Conservation (phyloP, 2,797 vertebrate genomes). For the Fistularia tabacaria region DNA sequence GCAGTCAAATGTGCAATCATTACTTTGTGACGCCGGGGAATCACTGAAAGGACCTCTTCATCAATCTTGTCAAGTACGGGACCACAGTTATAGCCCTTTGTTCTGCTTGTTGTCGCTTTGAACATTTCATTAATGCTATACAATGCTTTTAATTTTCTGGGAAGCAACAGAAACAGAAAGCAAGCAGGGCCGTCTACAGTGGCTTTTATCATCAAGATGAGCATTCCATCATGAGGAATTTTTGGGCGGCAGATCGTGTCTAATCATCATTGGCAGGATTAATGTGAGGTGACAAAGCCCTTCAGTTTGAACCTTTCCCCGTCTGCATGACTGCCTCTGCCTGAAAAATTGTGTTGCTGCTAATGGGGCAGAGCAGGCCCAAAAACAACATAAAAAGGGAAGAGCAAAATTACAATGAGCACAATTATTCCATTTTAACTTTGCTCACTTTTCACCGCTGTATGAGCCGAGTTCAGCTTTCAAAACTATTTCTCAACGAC, state of each 20-base stretch:
- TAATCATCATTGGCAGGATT: conserved; percentile 71
- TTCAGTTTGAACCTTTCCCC: conserved; percentile 70
- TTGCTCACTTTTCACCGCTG: not conserved
- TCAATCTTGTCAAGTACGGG: conserved; percentile 17
- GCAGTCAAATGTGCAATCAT: conserved; percentile 25
- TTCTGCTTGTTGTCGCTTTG: conserved; percentile 13
- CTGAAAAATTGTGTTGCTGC: conserved; percentile 71
- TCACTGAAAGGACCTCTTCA: conserved; percentile 18
- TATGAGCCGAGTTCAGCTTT: not conserved
- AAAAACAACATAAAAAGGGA: conserved; percentile 45
- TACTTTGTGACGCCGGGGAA: conserved; percentile 23
- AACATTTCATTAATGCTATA: conserved; percentile 22
- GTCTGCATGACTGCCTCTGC: conserved; percentile 73
- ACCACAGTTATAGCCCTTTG: conserved; percentile 16
- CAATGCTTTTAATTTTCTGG: conserved; percentile 4
- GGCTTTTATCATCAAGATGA: conserved; percentile 46
- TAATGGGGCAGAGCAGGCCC: conserved; percentile 74
- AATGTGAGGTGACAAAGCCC: conserved; percentile 83
- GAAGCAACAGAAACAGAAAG: conserved; percentile 16
- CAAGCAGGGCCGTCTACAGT: conserved; percentile 12
- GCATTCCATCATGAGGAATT: conserved; percentile 56
- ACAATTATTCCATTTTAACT: conserved; percentile 16
- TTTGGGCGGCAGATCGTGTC: conserved; percentile 42
- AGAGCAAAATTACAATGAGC: conserved; percentile 2
- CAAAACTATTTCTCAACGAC: not conserved